Percentiles rank a stretch among this genome's conserved stretches.
Conservation (phyloP, 2,113 vertebrate species). For the Python bivittatus region DNA sequence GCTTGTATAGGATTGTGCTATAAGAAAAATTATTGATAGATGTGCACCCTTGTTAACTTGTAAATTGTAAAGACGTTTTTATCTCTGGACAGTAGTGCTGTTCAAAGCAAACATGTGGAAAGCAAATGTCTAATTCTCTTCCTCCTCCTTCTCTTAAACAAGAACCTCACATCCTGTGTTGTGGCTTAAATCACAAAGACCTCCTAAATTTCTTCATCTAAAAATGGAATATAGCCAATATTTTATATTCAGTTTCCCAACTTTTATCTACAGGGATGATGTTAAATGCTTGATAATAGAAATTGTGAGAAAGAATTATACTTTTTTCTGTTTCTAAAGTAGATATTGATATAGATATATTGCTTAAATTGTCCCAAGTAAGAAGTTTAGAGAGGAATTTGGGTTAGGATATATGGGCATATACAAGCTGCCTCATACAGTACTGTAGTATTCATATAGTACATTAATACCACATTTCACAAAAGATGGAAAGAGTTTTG, state of each 20-base stretch:
- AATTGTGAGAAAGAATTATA: not conserved
- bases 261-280: not conserved
- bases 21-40: not conserved
- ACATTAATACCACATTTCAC: not conserved
- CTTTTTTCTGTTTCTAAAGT: not conserved
- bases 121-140: constrained; percentile 14
- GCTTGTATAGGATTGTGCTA: not conserved
- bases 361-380: not conserved
- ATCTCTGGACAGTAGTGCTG: constrained; percentile 22
- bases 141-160: not conserved
- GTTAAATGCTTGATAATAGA: not conserved
- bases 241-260: not conserved
- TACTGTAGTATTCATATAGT: not conserved
- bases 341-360: not conserved
- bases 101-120: constrained; percentile 22
- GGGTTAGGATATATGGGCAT: not conserved
- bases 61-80: not conserved
- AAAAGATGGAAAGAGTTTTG: not conserved
- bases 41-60: not conserved
- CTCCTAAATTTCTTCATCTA: not conserved
- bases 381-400: not conserved
- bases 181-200: constrained; percentile 16
- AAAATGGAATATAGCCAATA: not conserved
- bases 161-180: not conserved
- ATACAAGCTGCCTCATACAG: not conserved